Evolutionary conservation across 2,888 invertebrate species (phyloP), one percentile per base, ranked within the genome.

Genomic region (Pristionchus japonicus): DNA sequence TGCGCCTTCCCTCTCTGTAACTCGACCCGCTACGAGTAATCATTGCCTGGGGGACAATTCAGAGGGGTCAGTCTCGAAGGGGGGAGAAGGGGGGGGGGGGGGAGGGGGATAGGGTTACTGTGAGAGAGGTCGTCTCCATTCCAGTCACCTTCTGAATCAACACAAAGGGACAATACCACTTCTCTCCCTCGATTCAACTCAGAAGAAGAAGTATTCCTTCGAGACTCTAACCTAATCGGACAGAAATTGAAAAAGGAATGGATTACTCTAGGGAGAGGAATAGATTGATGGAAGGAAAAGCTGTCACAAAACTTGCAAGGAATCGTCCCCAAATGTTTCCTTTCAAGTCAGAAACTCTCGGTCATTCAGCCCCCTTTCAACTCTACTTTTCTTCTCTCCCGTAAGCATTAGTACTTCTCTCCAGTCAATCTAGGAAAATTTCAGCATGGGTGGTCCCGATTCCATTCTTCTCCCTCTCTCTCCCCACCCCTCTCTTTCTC

Each of bases 91-190:
- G 17, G 20, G 64, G 27, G 64, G 64, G 31, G 31, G n/a, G 64
- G 64, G 64, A 31, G 64, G 31, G 40, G 40, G 37, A 40, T 74
- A 27, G 74, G 74, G 74, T 74, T 74, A 74, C 74, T 74, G 74
- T 74, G 74, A 40, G n/a, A n/a, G 74, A 74, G 40, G 74, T 40
- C 37, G 40, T 74, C 74, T 23, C 40, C 40, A 40, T 74, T 31
- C 40, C 74, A 74, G 31, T 74, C 74, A 74, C 74, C 74, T 37
- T 74, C 74, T 74, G 40, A 74, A 74, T 74, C 74, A 74, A 74
- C 74, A 74, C 40, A n/a, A 23, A 11, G 31, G 74, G 23, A 74
- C 74, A 74, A 74, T 74, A 31, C 64, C 64, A 67, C 64, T 67
- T 67, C 64, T 67, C 31, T 57, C 17, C 23, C 57, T 57, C 57